These are phyloP conservation scores for Conistra vaccinii DNA, from an alignment of 2,888 invertebrate species.

Conservation along the genomic window DNA sequence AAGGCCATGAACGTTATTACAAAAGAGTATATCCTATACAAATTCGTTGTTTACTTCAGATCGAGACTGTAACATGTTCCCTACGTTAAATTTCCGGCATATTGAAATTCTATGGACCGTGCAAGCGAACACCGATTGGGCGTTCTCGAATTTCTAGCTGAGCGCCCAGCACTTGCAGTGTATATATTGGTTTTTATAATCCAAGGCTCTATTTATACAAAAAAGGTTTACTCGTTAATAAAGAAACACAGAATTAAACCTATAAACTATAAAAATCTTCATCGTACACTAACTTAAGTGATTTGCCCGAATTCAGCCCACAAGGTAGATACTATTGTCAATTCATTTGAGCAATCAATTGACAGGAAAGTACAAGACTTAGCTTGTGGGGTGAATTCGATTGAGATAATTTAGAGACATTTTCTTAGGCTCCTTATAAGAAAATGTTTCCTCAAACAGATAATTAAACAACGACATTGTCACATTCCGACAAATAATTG, in stretches of 20 bases:
- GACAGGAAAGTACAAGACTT: too few species aligned
- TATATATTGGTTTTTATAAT: background rate
- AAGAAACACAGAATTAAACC: background rate
- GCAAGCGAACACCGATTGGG: constrained; percentile 25
- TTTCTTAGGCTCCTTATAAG: background rate
- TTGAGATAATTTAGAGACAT: background rate
- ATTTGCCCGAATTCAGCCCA: background rate
- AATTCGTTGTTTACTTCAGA: background rate
- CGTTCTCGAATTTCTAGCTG: constrained; percentile 19
- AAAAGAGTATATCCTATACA: too few species aligned
- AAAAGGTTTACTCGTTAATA: background rate
- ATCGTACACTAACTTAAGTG: background rate
- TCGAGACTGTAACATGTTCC: background rate
- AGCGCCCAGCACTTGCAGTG: background rate
- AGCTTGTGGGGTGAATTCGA: too few species aligned
- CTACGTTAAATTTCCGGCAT: background rate
- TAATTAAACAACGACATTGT: background rate
- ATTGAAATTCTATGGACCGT: constrained; percentile 15
- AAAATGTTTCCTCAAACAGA: background rate
- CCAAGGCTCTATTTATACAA: too few species aligned
- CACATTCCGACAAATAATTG: constrained; percentile 9
- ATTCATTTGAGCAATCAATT: background rate
- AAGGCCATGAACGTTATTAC: background rate
- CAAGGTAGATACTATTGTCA: too few species aligned
- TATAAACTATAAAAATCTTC: background rate